Evolutionary conservation across 64 coral and sea anemone genomes (phyloP).

Genomic region (Actinia tenebrosa): DNA sequence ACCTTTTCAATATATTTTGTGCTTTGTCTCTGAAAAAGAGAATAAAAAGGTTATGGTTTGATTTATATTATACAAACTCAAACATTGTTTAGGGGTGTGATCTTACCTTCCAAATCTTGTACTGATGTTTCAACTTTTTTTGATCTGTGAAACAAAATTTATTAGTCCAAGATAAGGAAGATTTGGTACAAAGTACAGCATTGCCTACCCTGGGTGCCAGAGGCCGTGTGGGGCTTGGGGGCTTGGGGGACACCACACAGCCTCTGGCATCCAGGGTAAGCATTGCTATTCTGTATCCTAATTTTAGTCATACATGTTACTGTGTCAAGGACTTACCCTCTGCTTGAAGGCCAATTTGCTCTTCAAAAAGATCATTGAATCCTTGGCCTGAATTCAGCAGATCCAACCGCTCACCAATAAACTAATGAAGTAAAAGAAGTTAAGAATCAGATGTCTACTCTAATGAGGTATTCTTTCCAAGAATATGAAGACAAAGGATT

Average conservation of each 20-base stretch:
- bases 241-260: too few relatives aligned
- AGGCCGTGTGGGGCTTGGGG: too few relatives aligned
- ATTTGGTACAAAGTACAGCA: neutral
- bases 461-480: too few relatives aligned
- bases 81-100: neutral
- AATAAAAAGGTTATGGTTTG: neutral
- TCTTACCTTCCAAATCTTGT: conserved; percentile 31
- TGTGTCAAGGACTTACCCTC: conserved; percentile 46
- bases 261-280: too few relatives aligned
- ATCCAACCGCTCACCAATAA: conserved; percentile 71
- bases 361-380: conserved; percentile 85
- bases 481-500: too few relatives aligned
- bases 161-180: too few relatives aligned
- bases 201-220: too few relatives aligned
- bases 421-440: conserved; percentile 23
- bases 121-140: conserved; percentile 36
- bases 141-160: conserved; percentile 20
- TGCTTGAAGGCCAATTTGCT: conserved; percentile 79
- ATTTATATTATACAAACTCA: too few relatives aligned
- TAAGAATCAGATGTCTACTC: neutral
- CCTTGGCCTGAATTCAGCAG: conserved; percentile 76
- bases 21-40: neutral
- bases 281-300: too few relatives aligned
- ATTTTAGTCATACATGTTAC: too few relatives aligned
- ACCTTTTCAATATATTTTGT: neutral